Evolutionary conservation across 1,140 invertebrate genomes (phyloP).

Genomic region (Halesus radiatus): DNA sequence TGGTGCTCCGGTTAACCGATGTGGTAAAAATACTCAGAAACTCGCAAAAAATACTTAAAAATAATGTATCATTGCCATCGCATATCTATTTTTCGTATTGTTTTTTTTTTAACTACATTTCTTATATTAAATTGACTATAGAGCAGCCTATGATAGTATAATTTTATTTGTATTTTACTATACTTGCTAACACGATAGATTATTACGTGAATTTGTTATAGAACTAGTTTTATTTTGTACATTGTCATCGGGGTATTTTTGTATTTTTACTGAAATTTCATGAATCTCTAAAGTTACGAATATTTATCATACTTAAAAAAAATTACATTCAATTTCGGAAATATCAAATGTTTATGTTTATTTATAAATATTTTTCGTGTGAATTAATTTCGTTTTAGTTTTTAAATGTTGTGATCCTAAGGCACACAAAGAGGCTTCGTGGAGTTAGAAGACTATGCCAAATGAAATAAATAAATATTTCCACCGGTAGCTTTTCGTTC

Average conservation of each 20-base stretch:
- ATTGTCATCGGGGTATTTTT: background rate
- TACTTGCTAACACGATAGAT: background rate
- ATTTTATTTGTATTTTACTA: background rate
- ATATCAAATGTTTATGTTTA: background rate
- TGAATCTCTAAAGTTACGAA: background rate
- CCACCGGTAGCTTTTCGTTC: background rate
- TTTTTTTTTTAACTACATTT: no score
- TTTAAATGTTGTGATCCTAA: background rate
- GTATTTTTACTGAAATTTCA: background rate
- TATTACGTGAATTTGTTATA: background rate
- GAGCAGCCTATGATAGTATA: background rate
- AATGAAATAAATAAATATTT: background rate
- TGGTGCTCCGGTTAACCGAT: background rate
- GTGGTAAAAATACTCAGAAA: slow-evolving; percentile 19
- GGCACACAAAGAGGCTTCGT: background rate
- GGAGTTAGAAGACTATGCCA: slow-evolving; percentile 26
- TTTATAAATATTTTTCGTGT: background rate
- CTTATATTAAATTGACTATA: background rate
- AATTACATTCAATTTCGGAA: background rate
- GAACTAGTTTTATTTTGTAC: background rate
- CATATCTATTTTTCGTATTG: no score
- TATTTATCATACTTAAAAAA: background rate
- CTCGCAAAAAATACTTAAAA: background rate
- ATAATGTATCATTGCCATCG: background rate
- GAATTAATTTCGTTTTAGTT: background rate